Evolutionary conservation across 2,888 invertebrate genomes (phyloP).

Genomic region (Uropetala carovei): DNA sequence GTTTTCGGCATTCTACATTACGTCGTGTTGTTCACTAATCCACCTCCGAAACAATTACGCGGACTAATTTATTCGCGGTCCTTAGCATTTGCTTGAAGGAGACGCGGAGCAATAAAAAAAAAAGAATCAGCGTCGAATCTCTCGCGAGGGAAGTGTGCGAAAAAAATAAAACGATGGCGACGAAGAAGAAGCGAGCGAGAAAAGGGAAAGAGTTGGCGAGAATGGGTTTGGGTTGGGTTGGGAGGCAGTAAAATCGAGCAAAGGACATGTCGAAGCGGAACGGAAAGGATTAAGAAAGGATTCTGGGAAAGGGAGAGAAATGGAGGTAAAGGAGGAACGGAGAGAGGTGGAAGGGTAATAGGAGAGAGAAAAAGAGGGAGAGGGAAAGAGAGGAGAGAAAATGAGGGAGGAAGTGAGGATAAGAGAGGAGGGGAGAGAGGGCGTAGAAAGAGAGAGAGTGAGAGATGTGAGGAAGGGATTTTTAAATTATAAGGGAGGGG

Average conservation of each 20-base stretch:
- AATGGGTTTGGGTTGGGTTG: not conserved
- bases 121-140: not conserved
- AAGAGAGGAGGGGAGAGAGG: not conserved
- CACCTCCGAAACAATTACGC: no score
- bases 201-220: not conserved
- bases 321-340: not conserved
- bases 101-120: not conserved
- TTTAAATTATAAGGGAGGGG: not conserved
- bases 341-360: not conserved
- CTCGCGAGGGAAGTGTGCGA: not conserved
- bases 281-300: not conserved
- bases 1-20: no score
- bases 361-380: not conserved
- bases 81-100: not conserved
- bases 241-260: constrained; percentile 8
- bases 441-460: not conserved
- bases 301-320: constrained; percentile 33
- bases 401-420: not conserved
- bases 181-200: not conserved
- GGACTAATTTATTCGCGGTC: not conserved
- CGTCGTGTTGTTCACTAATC: no score
- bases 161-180: not conserved
- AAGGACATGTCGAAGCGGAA: constrained; percentile 25
- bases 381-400: not conserved
- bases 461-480: not conserved